These are phyloP conservation scores for Melanophora roralis DNA, from an alignment of 2,888 invertebrate genomes.

Conservation along the genomic window DNA sequence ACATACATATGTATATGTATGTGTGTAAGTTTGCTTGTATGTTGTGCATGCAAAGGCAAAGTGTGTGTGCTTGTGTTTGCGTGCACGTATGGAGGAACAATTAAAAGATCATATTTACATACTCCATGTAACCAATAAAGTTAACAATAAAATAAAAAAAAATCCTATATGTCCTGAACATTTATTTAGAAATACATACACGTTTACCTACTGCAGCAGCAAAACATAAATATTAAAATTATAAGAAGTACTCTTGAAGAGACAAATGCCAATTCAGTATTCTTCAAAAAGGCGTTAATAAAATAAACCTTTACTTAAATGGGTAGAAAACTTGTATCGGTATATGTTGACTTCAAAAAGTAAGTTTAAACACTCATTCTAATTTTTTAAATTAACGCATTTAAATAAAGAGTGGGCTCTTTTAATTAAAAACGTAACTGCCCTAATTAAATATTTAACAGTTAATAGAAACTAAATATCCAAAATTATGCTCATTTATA, in stretches of 20 bases:
- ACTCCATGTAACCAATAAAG: conserved; percentile 71
- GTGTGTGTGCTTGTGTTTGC: neutral
- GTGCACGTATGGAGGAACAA: conserved; percentile 57
- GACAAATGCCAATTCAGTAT: neutral
- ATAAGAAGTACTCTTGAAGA: conserved; percentile 20
- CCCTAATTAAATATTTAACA: too few relatives aligned
- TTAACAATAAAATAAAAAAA: conserved; percentile 71
- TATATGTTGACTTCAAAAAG: conserved; percentile 6
- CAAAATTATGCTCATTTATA: too few relatives aligned
- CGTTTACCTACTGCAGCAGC: conserved; percentile 10
- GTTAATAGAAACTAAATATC: too few relatives aligned
- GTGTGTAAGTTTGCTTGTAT: neutral
- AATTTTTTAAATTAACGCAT: too few relatives aligned
- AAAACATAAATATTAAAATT: conserved; percentile 37
- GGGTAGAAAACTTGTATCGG: neutral
- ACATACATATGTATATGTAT: neutral
- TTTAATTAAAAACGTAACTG: too few relatives aligned
- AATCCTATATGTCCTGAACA: conserved; percentile 40
- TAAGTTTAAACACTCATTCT: too few relatives aligned
- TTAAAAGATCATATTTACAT: conserved; percentile 69
- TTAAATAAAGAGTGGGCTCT: too few relatives aligned
- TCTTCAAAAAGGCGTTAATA: neutral
- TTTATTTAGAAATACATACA: conserved; percentile 47
- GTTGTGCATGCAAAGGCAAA: neutral
- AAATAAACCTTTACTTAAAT: neutral